Evolutionary conservation across 2,888 invertebrate genomes (phyloP).

Genomic region (Chydorus sphaericus): DNA sequence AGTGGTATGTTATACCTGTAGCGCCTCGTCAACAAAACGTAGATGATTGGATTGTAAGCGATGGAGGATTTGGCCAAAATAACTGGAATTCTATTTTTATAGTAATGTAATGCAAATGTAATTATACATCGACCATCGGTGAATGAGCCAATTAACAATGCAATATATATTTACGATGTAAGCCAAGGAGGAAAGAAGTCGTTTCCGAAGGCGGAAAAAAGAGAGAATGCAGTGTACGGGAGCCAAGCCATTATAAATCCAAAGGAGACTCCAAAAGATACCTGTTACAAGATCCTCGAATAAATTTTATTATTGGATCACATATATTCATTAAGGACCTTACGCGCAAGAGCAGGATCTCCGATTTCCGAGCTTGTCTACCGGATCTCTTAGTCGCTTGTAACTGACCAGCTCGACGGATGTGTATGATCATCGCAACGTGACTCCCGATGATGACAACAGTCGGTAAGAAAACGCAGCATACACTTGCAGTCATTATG

Average conservation of each 20-base stretch:
- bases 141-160: too few relatives aligned
- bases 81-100: constrained; percentile 19
- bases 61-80: constrained; percentile 21
- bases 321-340: too few relatives aligned
- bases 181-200: constrained; percentile 18
- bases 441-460: constrained; percentile 19
- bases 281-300: too few relatives aligned
- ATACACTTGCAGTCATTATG: constrained; percentile 17
- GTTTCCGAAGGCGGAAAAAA: constrained; percentile 17
- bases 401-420: constrained; percentile 16
- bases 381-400: constrained; percentile 12
- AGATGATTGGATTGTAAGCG: constrained; percentile 21
- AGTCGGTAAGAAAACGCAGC: constrained; percentile 18
- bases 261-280: constrained; percentile 18
- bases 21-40: constrained; percentile 20
- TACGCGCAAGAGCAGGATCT: constrained; percentile 8
- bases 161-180: constrained; percentile 18
- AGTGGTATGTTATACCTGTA: too few relatives aligned
- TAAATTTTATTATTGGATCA: too few relatives aligned
- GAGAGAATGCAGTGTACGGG: constrained; percentile 19
- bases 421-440: constrained; percentile 18
- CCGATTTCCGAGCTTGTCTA: constrained; percentile 12
- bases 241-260: constrained; percentile 21
- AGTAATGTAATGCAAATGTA: too few relatives aligned
- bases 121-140: too few relatives aligned